Conservation (phyloP, 2,888 invertebrate genomes). For the Mantis religiosa region DNA sequence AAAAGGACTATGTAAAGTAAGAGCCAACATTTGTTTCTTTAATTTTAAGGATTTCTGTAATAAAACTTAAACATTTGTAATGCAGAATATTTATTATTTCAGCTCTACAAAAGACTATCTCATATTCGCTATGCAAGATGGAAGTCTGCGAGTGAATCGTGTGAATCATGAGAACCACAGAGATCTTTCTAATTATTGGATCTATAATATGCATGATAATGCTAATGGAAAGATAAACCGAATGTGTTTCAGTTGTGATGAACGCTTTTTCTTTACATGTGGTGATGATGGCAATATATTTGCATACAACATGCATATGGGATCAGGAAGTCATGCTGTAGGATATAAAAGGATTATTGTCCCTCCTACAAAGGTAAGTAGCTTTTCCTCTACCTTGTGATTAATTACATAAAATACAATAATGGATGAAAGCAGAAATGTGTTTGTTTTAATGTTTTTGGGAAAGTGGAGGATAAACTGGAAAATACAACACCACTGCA, state of each 20-base stretch:
- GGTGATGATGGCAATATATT: conserved; percentile 78
- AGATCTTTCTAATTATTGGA: conserved; percentile 62
- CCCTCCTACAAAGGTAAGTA: background rate
- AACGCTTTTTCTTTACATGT: conserved; percentile 53
- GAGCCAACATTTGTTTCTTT: too few relatives aligned
- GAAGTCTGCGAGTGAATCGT: conserved; percentile 55
- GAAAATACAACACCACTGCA: too few relatives aligned
- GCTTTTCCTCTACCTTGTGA: background rate
- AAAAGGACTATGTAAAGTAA: too few relatives aligned
- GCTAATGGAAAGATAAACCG: conserved; percentile 63
- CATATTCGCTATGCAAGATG: conserved; percentile 58
- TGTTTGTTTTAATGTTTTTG: too few relatives aligned
- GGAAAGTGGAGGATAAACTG: too few relatives aligned
- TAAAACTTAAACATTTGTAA: too few relatives aligned
- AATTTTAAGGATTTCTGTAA: too few relatives aligned
- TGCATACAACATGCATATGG: conserved; percentile 46
- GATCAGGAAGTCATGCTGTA: background rate
- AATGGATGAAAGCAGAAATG: too few relatives aligned
- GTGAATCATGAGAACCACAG: conserved; percentile 48
- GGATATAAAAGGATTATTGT: background rate
- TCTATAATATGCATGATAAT: conserved; percentile 70
- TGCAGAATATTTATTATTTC: conserved; percentile 29
- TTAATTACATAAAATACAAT: too few relatives aligned
- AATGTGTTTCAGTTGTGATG: conserved; percentile 59
- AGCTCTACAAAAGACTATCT: conserved; percentile 51